Percentiles rank a stretch among this genome's conserved stretches.
phyloP scores from a whole-genome alignment of 2,888 invertebrate species.

The Marasmarcha lunaedactyla region DNA sequence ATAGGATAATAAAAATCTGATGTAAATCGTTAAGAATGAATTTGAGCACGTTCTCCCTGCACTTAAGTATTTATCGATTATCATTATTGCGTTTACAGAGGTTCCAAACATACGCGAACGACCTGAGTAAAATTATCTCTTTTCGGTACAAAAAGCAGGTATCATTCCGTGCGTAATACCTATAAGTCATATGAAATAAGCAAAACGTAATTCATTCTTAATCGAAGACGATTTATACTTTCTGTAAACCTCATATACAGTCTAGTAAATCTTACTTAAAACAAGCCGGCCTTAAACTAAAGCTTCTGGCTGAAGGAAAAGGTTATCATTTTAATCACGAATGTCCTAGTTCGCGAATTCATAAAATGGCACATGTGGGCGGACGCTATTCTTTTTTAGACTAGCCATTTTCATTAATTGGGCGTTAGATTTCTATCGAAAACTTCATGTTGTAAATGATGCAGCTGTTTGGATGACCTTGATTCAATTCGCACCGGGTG shows the following conservation, averaged over 20 bases:
- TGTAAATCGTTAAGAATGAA: too few species aligned
- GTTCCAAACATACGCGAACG: too few species aligned
- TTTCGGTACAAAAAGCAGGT: too few species aligned
- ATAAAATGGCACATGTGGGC: conserved; percentile 50
- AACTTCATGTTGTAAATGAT: too few species aligned
- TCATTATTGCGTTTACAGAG: too few species aligned
- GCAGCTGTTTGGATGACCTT: conserved; percentile 16
- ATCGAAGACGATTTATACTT: conserved; percentile 9
- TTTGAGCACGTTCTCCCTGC: too few species aligned
- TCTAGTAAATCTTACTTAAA: conserved; percentile 18
- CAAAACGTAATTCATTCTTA: conserved; percentile 11
- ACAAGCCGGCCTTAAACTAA: conserved; percentile 51
- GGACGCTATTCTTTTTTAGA: conserved; percentile 12
- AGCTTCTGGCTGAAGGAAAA: conserved; percentile 49
- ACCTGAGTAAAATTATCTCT: too few species aligned
- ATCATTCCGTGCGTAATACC: too few species aligned
- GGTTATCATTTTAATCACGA: conserved; percentile 51
- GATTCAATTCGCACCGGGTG: too few species aligned
- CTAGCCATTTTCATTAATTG: conserved; percentile 22
- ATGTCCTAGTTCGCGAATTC: conserved; percentile 52
- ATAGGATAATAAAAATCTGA: too few species aligned
- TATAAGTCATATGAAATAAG: conserved; percentile 7
- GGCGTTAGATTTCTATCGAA: conserved; percentile 17
- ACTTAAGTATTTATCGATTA: too few species aligned
- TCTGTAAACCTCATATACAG: background rate